Conservation (phyloP, 2,888 invertebrate genomes). For the Harpagoxenus sublaevis region DNA sequence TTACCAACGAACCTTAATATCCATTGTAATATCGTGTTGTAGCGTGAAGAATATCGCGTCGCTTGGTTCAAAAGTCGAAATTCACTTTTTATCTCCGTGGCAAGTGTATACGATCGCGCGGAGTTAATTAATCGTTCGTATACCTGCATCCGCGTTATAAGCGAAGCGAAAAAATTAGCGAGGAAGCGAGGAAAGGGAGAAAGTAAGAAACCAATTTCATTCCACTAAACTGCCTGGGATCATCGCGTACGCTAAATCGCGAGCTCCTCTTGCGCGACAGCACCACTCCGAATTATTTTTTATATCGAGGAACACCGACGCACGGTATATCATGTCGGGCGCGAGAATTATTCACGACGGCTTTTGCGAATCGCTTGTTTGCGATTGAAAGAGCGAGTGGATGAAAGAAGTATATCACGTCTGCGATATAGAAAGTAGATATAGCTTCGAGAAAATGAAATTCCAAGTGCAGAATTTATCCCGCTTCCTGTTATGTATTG, state of each 20-base stretch:
- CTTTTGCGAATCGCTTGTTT: constrained; percentile 30
- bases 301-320: constrained; percentile 41
- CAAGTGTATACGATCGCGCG: constrained; percentile 20
- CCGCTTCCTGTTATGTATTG: background rate
- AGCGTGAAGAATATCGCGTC: constrained; percentile 11
- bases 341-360: constrained; percentile 32
- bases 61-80: constrained; percentile 24
- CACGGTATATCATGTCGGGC: constrained; percentile 7
- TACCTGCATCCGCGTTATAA: constrained; percentile 13
- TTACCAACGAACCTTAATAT: background rate
- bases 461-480: background rate
- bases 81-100: constrained; percentile 29
- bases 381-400: background rate
- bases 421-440: background rate
- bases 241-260: constrained; percentile 46
- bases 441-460: background rate
- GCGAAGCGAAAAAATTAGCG: constrained; percentile 18
- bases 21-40: constrained; percentile 8
- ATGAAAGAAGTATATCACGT: constrained; percentile 21
- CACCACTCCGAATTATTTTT: constrained; percentile 51
- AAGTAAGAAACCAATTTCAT: constrained; percentile 49
- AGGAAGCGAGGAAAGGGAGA: constrained; percentile 19
- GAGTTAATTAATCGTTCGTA: constrained; percentile 30
- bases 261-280: constrained; percentile 35
- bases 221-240: constrained; percentile 56